A percentile compares a stretch with the other conserved stretches of the same genome.
phyloP scores from a whole-genome alignment of 1,140 invertebrate species.

The Drosophila nikananu region DNA sequence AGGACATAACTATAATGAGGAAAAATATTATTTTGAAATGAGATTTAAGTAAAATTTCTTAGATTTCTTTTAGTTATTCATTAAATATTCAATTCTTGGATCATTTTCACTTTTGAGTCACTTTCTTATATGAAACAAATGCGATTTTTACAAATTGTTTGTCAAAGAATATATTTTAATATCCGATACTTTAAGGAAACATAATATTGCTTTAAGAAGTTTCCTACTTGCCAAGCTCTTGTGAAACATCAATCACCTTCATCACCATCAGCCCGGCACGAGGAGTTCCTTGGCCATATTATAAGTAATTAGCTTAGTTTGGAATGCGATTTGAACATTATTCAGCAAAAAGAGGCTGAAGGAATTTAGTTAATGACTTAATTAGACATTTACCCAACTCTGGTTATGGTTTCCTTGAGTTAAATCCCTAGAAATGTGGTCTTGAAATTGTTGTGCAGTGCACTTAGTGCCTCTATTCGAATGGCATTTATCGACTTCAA shows the following conservation, averaged over 20 bases:
- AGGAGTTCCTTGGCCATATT: constrained; percentile 35
- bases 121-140: no score
- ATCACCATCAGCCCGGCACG: constrained; percentile 12
- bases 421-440: neutral
- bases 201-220: neutral
- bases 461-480: constrained; percentile 19
- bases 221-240: neutral
- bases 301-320: constrained; percentile 38
- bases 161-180: neutral
- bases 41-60: no score
- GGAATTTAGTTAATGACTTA: constrained; percentile 70
- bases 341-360: constrained; percentile 47
- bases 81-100: neutral
- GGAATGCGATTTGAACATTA: constrained; percentile 50
- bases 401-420: neutral
- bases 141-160: neutral
- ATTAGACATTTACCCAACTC: constrained; percentile 56
- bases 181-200: neutral
- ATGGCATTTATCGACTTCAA: constrained; percentile 27
- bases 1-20: no score
- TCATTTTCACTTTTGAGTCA: neutral
- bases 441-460: constrained; percentile 12
- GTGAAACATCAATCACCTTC: constrained; percentile 56
- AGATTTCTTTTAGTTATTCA: neutral
- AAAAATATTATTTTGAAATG: no score